Evolutionary conservation across 1,140 invertebrate species (phyloP).

Genomic region (Cyclargus thomasi): DNA sequence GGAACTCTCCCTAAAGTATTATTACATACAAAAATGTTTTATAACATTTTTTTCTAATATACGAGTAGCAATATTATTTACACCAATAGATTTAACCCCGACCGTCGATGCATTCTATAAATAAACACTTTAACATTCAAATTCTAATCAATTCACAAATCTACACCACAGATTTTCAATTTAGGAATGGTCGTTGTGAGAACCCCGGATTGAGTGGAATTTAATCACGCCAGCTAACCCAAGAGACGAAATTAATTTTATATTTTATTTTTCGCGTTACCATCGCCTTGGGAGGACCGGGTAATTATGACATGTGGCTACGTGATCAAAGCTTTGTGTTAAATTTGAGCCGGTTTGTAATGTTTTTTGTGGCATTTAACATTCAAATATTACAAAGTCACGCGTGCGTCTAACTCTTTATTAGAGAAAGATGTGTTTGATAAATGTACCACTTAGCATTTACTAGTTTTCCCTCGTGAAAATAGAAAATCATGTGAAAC

Average conservation of each 20-base stretch:
- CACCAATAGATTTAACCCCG: too few species aligned
- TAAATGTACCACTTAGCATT: too few species aligned
- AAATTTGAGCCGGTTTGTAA: background rate
- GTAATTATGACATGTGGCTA: background rate
- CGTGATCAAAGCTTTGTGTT: background rate
- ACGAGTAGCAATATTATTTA: too few species aligned
- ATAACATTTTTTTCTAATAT: too few species aligned
- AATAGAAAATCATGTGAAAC: too few species aligned
- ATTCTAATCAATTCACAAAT: background rate
- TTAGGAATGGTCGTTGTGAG: background rate
- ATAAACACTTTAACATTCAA: background rate
- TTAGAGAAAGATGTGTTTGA: too few species aligned
- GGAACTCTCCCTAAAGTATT: too few species aligned
- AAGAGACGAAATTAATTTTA: background rate
- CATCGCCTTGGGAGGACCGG: background rate
- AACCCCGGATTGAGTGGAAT: background rate
- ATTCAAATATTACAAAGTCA: too few species aligned
- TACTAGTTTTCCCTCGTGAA: too few species aligned
- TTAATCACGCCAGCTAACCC: background rate
- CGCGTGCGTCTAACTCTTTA: too few species aligned
- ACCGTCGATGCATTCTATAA: background rate
- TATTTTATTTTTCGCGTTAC: background rate
- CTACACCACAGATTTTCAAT: background rate
- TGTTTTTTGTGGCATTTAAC: background rate
- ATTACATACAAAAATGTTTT: too few species aligned